A percentile compares a stretch with the other conserved stretches of the same genome.
Evolutionary conservation across 1,140 invertebrate genomes (phyloP).

Genomic region (Euschistus heros): DNA sequence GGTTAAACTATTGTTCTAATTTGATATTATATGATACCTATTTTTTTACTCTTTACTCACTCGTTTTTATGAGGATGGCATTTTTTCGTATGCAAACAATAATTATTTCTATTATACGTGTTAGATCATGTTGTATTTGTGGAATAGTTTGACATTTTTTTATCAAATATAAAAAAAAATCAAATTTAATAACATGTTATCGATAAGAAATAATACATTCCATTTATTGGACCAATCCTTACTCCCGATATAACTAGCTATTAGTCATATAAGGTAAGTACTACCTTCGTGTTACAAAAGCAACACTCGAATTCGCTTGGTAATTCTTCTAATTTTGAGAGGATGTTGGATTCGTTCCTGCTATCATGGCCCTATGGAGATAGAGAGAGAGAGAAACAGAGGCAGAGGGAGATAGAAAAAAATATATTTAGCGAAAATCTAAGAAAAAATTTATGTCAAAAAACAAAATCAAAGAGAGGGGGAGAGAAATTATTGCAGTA

Average conservation of each 20-base stretch:
- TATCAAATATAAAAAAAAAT: too few relatives aligned
- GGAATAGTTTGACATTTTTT: too few relatives aligned
- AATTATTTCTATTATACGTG: too few relatives aligned
- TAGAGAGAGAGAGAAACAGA: constrained; percentile 23
- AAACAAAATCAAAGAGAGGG: background rate
- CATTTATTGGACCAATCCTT: constrained; percentile 14
- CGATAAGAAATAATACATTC: background rate
- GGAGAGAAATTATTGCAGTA: background rate
- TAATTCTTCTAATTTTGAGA: constrained; percentile 62
- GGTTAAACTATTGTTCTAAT: too few relatives aligned
- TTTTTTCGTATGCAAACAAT: too few relatives aligned
- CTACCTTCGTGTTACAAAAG: constrained; percentile 90
- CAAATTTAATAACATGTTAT: too few relatives aligned
- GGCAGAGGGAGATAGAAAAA: constrained; percentile 22
- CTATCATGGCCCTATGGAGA: constrained; percentile 48
- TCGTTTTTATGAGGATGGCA: too few relatives aligned
- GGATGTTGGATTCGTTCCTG: constrained; percentile 55
- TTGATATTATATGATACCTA: too few relatives aligned
- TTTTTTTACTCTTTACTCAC: too few relatives aligned
- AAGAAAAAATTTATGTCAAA: background rate
- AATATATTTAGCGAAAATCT: background rate
- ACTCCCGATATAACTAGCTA: background rate
- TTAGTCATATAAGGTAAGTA: constrained; percentile 28
- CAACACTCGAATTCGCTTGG: constrained; percentile 91
- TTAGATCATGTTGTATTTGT: too few relatives aligned